Base-by-base conservation (phyloP, 2,113 vertebrate species). In the Rhegmatorhina hoffmannsi region DNA sequence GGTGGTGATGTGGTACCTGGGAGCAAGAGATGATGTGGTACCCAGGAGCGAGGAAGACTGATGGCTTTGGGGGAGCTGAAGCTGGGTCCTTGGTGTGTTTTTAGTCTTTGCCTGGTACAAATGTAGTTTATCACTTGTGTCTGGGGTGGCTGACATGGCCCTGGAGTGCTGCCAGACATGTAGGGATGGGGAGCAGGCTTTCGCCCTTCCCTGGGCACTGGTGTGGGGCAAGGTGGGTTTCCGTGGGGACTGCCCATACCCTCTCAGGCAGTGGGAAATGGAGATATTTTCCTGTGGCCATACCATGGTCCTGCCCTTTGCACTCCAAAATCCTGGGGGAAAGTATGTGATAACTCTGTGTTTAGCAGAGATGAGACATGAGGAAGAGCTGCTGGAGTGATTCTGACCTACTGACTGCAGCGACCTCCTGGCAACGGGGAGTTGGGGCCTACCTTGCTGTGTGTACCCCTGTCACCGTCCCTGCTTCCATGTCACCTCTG, bases 401-500 rank as follows among this genome's bases (percentile, higher is more conserved):
- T 8, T 3, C 1, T 28, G 44, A 28, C 7, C 50, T 7, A 0
- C 40, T 11, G 69, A 1, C n/a, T 8, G 33, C 5, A 4, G 8
- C 1, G 25, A 5, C 11, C 17, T 36, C 50, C 19, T 0, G 1
- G 10, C 12, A 10, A 7, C 16, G 47, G 55, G 76, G 20, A 8
- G 11, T 0, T 25, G 6, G 38, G 21, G 33, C 11, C 34, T 31
- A 47, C 60, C 36, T 3, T 2, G 46, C 47, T 2, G 11, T 2
- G 0, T 0, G 0, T 58, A 56, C 47, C 62, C 66, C 68, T 5
- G 0, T 23, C 1, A 2, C 55, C 44, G 26, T 14, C 19, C 6
- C 64, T 9, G 33, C 72, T n/a, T 1, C 62, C 6, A 0, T 0
- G 16, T 4, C 33, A 28, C 36, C 78, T 20, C 62, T 1, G 3